phyloP scores from a whole-genome alignment of 2,113 vertebrate species.

The Silurus meridionalis region DNA sequence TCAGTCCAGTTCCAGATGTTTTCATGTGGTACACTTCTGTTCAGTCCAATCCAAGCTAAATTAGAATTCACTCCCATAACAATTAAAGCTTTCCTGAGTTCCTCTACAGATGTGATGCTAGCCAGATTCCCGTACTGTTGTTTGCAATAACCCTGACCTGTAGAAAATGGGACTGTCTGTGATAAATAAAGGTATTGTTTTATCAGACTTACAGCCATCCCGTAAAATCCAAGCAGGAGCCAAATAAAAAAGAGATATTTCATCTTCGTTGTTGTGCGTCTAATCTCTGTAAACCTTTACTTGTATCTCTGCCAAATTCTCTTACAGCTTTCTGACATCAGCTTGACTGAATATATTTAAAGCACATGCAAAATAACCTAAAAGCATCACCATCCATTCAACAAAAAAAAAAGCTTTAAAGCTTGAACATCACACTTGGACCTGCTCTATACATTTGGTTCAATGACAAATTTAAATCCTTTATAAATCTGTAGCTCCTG shows the following conservation, averaged over 20 bases:
- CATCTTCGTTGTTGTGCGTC: conserved; percentile 1
- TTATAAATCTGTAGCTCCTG: too few species aligned
- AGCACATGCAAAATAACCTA: conserved; percentile 9
- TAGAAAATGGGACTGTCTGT: rapidly evolving
- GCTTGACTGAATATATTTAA: background rate
- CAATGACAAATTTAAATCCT: too few species aligned
- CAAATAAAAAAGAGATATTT: background rate
- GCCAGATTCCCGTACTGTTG: background rate
- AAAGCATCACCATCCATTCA: too few species aligned
- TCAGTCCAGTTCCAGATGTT: conserved; percentile 30
- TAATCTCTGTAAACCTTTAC: too few species aligned
- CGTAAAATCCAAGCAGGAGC: background rate
- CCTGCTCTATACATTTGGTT: too few species aligned
- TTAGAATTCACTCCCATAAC: background rate
- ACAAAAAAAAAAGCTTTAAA: too few species aligned
- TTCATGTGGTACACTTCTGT: background rate
- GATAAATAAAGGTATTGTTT: background rate
- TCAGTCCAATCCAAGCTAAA: conserved; percentile 27
- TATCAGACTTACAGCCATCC: background rate
- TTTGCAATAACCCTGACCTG: conserved; percentile 9
- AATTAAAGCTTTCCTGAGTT: background rate
- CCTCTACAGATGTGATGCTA: background rate
- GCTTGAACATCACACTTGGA: too few species aligned
- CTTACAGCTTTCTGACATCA: background rate
- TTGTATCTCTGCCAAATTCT: too few species aligned